A percentile compares a stretch with the other conserved stretches of the same genome.
phyloP scores from a whole-genome alignment of 1,140 invertebrate species.

The Drosophila burlai region DNA sequence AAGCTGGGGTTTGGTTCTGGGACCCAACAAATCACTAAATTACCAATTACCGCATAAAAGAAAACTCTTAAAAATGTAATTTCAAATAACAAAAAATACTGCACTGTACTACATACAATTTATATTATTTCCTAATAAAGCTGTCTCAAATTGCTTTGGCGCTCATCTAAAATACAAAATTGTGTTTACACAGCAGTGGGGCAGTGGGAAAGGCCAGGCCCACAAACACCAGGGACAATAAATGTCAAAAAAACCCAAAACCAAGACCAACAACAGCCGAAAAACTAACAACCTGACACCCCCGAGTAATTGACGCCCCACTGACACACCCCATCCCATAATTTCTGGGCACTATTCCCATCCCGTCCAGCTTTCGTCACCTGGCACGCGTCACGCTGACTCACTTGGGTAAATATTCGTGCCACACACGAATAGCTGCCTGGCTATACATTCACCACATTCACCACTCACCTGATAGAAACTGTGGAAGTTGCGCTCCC shows the following conservation, averaged over 20 bases:
- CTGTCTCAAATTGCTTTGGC: conserved; percentile 26
- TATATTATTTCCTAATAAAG: conserved; percentile 17
- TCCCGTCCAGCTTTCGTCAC: conserved; percentile 42
- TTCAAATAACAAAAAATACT: background rate
- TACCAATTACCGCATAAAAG: background rate
- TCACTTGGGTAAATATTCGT: conserved; percentile 61
- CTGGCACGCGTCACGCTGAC: conserved; percentile 68
- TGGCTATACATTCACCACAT: background rate
- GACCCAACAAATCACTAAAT: background rate
- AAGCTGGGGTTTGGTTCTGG: no score
- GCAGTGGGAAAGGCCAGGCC: conserved; percentile 7
- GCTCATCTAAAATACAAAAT: conserved; percentile 20
- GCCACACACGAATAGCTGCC: conserved; percentile 27
- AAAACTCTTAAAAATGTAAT: background rate
- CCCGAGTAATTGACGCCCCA: conserved; percentile 47
- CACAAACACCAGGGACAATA: conserved; percentile 20
- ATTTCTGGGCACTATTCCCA: background rate
- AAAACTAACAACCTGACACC: conserved; percentile 49
- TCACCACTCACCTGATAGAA: conserved; percentile 95
- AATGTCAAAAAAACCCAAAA: conserved; percentile 18
- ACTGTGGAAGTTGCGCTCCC: conserved; percentile 98
- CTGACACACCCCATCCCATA: conserved; percentile 9
- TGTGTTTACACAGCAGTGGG: conserved; percentile 14
- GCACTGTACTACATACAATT: background rate
- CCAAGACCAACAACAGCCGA: conserved; percentile 4